Base-by-base conservation (phyloP, 2,888 invertebrate species). In the Oscheius sp. region DNA sequence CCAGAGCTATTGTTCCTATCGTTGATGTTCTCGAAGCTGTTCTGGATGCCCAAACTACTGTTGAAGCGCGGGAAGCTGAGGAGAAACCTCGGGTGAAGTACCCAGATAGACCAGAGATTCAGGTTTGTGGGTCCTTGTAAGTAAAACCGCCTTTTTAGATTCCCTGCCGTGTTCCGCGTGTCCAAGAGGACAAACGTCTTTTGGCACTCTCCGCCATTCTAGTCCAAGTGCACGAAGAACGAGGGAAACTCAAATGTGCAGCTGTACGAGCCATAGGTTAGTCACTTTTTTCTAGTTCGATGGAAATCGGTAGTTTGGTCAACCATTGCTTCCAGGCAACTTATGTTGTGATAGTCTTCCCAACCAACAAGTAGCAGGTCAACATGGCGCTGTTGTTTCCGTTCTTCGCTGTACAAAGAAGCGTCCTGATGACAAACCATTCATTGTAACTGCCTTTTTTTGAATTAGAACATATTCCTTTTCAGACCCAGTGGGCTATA, bases 401-500 rank as follows among this genome's bases (percentile, higher is more conserved):
- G 77, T 81, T 13, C 63, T 81, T 1, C 76, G 76, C 29, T 81
- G 81, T 42, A 78, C 81, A 1, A 73, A 71, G 3, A 74, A 74
- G 47, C 59, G 74, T 2, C 75, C 78, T 1, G 48, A 29, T 21
- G 78, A 78, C 29, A 74, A 71, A 32, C 66, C 78, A 32, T 74
- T 77, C 29, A 77, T 77, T 53, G 77, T 77, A 37, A 42, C 58
- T 58, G 13, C 3, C 58, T n/a, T 53, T 75, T 75, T 21, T 21
- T 21, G 21, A 21, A 21, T 21, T 21, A 21, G 21, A 21, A 21
- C 21, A 21, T 21, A 21, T 21, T 21, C 21, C 21, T 21, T 58
- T 83, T 68, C 76, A 84, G 83, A 75, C 78, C 33, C 84, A 86
- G 65, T 82, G 81, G 78, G 75, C 78, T 1, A 82, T 86, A 55